Evolutionary conservation across 2,797 vertebrate genomes (phyloP).

Genomic region (Falco concolor): DNA sequence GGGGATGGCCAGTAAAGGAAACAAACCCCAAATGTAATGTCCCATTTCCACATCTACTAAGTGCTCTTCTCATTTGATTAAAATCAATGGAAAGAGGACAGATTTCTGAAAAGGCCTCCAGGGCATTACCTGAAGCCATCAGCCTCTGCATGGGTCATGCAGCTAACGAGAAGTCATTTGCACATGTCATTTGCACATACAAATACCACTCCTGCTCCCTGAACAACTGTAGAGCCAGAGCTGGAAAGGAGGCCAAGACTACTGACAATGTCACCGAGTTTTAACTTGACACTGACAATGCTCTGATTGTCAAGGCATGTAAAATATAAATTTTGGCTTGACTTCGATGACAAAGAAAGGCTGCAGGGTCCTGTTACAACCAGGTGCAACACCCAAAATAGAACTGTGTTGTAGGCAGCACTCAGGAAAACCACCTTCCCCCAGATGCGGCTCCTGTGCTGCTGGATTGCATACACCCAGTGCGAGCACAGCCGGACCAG

Average conservation of each 20-base stretch:
- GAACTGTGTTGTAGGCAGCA: background rate
- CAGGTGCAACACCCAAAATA: background rate
- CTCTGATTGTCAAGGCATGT: background rate
- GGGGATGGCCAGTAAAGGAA: background rate
- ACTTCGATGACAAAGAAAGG: background rate
- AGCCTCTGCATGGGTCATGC: background rate
- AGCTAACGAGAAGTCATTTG: background rate
- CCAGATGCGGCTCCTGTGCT: background rate
- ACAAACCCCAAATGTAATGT: background rate
- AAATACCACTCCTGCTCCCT: background rate
- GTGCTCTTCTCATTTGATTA: background rate
- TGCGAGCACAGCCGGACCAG: background rate
- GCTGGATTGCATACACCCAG: background rate
- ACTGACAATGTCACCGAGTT: background rate
- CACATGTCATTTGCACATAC: background rate
- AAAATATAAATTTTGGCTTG: background rate
- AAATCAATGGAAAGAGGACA: background rate
- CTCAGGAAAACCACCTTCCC: background rate
- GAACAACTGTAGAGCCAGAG: background rate
- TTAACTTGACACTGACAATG: background rate
- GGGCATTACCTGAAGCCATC: background rate
- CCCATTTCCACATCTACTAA: background rate
- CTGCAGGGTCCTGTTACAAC: background rate
- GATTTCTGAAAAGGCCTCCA: background rate
- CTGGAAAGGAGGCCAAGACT: background rate